Base-by-base conservation (phyloP, 2,797 vertebrate species). In the Miichthys miiuy region DNA sequence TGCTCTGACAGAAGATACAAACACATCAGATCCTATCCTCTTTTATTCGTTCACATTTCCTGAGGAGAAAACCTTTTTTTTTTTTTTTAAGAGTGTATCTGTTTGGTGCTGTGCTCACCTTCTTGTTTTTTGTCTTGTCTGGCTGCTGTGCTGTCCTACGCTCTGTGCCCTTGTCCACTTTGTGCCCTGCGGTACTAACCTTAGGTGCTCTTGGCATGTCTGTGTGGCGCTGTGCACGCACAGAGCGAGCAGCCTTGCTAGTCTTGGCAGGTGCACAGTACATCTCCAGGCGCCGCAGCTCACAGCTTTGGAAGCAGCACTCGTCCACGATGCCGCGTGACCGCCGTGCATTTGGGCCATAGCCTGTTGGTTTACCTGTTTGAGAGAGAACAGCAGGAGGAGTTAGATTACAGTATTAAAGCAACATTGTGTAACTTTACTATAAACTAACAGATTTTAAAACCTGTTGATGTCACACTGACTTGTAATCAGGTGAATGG, bases 221-320 rank as follows among this genome's bases (percentile, higher is more conserved):
- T 56, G 97, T 98, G 94, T 99, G 98, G 93, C 97, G 97, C 90
- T 99, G 97, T 58, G 97, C 96, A 56, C 98, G 97, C 91, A 97
- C 95, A 17, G 97, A 98, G 61, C 97, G 96, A 57, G 97, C 96
- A 0, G 97, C 89, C 91, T 99, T 98, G 71, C 95, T 93, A 20
- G 97, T 93, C 89, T 99, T 99, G 87, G 96, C 95, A 5, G 98
- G 97, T 10, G 98, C 98, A 38, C 98, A 99, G 88, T 99, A 99
- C 98, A 99, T 99, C 95, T 99, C 98, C 87, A 99, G 95, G 89
- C 97, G 95, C 82, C 96, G 95, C 92, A 99, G 96, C 91, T 99
- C 98, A 85, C 98, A 99, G 86, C 97, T 99, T 93, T 98, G 97
- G 95, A 99, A 99, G 96, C 98, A 99, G 95, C 98, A 99, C 88